Conservation (phyloP, 2,113 vertebrate genomes). For the Brachyistius frenatus region DNA sequence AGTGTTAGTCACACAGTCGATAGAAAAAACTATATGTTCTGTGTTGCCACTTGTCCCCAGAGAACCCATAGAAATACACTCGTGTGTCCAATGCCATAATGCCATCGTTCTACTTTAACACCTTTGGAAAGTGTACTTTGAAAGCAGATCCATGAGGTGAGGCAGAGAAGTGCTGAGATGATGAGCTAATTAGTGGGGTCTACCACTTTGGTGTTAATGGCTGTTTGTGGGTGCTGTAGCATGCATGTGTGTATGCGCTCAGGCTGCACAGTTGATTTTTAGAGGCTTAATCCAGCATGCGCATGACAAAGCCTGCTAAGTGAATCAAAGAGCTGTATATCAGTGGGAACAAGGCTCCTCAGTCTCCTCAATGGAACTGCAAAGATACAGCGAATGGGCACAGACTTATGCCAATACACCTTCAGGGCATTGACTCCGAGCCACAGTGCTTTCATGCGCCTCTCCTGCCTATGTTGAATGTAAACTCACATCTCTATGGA, state of each 20-base stretch:
- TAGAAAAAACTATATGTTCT: conserved; percentile 52
- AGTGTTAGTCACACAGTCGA: conserved; percentile 62
- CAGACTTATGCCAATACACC: conserved; percentile 49
- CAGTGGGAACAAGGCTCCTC: conserved; percentile 67
- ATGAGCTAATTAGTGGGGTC: conserved; percentile 66
- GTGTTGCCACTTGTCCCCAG: conserved; percentile 40
- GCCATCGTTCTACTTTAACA: conserved; percentile 21
- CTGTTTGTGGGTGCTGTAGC: conserved; percentile 42
- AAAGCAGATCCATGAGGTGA: conserved; percentile 41
- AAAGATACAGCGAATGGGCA: conserved; percentile 50
- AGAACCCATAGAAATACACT: conserved; percentile 47
- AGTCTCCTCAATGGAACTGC: conserved; percentile 56
- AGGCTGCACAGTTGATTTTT: conserved; percentile 54
- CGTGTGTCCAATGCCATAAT: conserved; percentile 14
- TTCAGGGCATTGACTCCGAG: conserved; percentile 39
- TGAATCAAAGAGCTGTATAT: conserved; percentile 72
- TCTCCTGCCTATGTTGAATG: conserved; percentile 43
- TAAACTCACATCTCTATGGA: conserved; percentile 51
- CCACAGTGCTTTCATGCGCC: conserved; percentile 52
- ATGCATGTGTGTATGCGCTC: conserved; percentile 4
- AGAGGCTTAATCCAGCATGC: conserved; percentile 72
- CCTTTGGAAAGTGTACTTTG: conserved; percentile 39
- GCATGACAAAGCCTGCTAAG: conserved; percentile 76
- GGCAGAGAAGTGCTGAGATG: conserved; percentile 56
- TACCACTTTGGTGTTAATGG: conserved; percentile 46